Evolutionary conservation across 1,140 invertebrate species (phyloP).

Genomic region (Drosophila biarmipes): DNA sequence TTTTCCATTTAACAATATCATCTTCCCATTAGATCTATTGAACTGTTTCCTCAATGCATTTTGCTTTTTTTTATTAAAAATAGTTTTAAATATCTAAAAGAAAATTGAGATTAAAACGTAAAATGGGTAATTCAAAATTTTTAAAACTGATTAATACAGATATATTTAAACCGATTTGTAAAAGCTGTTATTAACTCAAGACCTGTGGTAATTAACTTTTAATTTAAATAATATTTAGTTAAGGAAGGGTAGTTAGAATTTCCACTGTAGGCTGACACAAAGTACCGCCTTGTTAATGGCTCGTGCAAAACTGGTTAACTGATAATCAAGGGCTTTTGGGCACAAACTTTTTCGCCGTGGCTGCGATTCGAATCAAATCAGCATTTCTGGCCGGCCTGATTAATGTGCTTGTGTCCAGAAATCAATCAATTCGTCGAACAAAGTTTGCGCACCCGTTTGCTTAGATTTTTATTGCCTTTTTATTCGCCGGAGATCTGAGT

Average conservation of each 20-base stretch:
- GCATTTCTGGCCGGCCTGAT: conserved; percentile 61
- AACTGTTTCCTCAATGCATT: too few relatives aligned
- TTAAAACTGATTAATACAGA: too few relatives aligned
- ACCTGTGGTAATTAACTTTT: too few relatives aligned
- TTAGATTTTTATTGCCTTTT: conserved; percentile 63
- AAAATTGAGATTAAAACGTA: too few relatives aligned
- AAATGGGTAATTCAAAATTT: too few relatives aligned
- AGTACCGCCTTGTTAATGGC: conserved; percentile 13
- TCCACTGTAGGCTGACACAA: background rate
- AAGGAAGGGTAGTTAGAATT: conserved; percentile 4
- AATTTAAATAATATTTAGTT: too few relatives aligned
- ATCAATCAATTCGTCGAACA: conserved; percentile 75
- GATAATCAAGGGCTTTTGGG: conserved; percentile 63
- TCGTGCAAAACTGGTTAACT: conserved; percentile 52
- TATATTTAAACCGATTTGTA: too few relatives aligned
- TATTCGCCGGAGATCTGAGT: conserved; percentile 13
- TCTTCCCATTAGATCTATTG: too few relatives aligned
- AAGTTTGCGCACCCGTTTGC: conserved; percentile 54
- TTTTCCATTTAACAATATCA: too few relatives aligned
- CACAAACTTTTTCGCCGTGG: conserved; percentile 44
- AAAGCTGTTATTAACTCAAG: too few relatives aligned
- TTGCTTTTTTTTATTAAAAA: too few relatives aligned
- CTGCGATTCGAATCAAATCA: conserved; percentile 66
- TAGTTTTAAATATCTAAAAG: too few relatives aligned
- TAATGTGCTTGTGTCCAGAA: conserved; percentile 75